These are phyloP conservation scores for Sisyra terminalis DNA, from an alignment of 2,888 invertebrate species.

Conservation along the genomic window DNA sequence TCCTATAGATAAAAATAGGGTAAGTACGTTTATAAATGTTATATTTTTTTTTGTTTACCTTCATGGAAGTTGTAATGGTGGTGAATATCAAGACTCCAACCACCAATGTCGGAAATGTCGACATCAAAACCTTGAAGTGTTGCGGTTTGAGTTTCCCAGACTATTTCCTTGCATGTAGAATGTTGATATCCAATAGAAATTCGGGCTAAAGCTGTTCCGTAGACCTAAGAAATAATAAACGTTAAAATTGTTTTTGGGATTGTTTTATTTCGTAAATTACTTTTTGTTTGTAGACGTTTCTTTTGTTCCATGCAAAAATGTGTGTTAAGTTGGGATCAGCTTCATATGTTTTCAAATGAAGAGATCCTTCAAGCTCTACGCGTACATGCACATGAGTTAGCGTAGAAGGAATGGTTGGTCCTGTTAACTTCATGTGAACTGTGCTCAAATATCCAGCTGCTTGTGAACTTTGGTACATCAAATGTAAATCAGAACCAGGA, in stretches of 20 bases:
- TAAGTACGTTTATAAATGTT: background rate
- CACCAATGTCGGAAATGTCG: conserved; percentile 91
- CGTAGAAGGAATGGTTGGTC: conserved; percentile 58
- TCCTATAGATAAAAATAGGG: conserved; percentile 25
- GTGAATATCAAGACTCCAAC: conserved; percentile 95
- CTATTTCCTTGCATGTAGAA: conserved; percentile 64
- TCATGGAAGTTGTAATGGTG: conserved; percentile 98
- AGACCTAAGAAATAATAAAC: conserved; percentile 27
- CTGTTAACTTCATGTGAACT: conserved; percentile 77
- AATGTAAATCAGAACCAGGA: conserved; percentile 81
- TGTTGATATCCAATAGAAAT: conserved; percentile 93
- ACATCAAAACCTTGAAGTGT: conserved; percentile 91
- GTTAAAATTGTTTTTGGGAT: background rate
- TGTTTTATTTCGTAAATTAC: conserved; percentile 23
- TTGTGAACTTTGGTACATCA: conserved; percentile 92
- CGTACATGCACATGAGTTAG: conserved; percentile 81
- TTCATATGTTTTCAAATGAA: conserved; percentile 85
- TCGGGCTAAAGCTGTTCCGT: conserved; percentile 74
- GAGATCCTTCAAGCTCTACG: conserved; percentile 83
- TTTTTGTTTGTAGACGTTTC: conserved; percentile 95
- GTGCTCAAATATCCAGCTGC: conserved; percentile 88
- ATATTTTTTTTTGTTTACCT: no score
- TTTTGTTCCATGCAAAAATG: conserved; percentile 95
- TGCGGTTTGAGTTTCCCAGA: conserved; percentile 93
- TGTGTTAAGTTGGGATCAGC: conserved; percentile 91